Conservation (phyloP, 1,140 invertebrate species). For the Chionoecetes opilio region DNA sequence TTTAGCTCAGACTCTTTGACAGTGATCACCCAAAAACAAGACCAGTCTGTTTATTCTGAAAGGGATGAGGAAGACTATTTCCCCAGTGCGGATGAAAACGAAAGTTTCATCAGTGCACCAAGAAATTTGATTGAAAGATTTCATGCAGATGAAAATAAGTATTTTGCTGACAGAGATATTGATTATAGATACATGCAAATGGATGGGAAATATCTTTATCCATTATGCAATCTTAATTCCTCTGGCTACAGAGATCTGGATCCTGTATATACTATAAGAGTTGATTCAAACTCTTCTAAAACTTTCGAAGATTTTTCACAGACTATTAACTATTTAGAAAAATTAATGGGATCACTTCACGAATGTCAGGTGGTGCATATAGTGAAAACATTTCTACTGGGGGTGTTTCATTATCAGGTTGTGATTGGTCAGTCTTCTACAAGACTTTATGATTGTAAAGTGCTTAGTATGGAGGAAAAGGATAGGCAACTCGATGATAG, state of each 20-base stretch:
- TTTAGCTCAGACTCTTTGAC: too few species aligned
- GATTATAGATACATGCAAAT: neutral
- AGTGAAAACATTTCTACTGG: slow-evolving; percentile 8
- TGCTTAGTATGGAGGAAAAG: slow-evolving; percentile 52
- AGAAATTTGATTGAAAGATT: neutral
- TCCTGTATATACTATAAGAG: neutral
- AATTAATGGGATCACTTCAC: slow-evolving; percentile 49
- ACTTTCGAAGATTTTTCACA: slow-evolving; percentile 47
- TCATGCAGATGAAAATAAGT: neutral
- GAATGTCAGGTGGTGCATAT: slow-evolving; percentile 65
- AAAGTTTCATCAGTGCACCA: too few species aligned
- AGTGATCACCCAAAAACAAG: too few species aligned
- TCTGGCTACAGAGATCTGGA: neutral
- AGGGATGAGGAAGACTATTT: too few species aligned
- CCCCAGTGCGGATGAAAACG: too few species aligned
- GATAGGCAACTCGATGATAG: neutral
- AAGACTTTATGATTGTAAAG: slow-evolving; percentile 69
- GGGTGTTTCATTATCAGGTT: slow-evolving; percentile 43
- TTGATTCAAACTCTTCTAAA: slow-evolving; percentile 36
- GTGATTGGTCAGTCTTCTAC: slow-evolving; percentile 60
- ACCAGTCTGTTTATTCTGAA: too few species aligned
- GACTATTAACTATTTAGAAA: slow-evolving; percentile 41
- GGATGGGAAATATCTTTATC: neutral
- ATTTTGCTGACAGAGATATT: neutral
- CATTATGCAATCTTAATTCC: neutral